Base-by-base conservation (phyloP, 2,888 invertebrate genomes). In the Neelides folsomi region DNA sequence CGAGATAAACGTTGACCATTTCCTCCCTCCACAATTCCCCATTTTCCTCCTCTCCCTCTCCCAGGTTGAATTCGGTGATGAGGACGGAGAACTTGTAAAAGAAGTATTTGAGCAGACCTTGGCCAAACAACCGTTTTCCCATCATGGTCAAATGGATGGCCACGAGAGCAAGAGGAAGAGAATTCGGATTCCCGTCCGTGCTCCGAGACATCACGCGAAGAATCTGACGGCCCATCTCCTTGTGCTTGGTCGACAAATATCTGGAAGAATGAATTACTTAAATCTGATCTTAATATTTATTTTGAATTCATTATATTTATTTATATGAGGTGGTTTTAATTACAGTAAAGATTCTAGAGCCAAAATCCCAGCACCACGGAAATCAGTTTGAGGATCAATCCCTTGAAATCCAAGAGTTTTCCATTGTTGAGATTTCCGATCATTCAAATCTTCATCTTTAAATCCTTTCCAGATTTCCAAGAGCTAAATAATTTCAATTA, bases 301-400 rank as follows among this genome's bases (percentile, higher is more conserved):
- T n/a, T 46, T 40, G 35, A 7, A 13, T 9, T n/a, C 51, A 38
- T 40, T 19, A 42, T n/a, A 9, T n/a, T 10, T 47, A 35, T 15
- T 37, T 16, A 10, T 53, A 27, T 46, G 20, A 13, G 18, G n/a
- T n/a, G n/a, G n/a, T n/a, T n/a, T n/a, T 40, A 39, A 67, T 65
- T 68, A 93, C 65, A 93, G 68, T 1, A 97, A 75, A 72, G 95
- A 94, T 66, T 94, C 87, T 44, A 98, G 73, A 8, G 94, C 94
- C 39, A 98, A 75, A 54, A 94, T 71, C 19, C 97, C 97, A 94
- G 97, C 97, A 56, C 97, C 97, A 48, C 97, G 80, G 68, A 98
- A 98, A 73, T 98, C 97, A 1, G 97, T 97, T 71, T 88, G 86
- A 0, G 97, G 97, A 75, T 98, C 94, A 67, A 92, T 89, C 13